These are phyloP conservation scores for Mythimna pallens DNA, from an alignment of 2,888 invertebrate genomes.

Conservation along the genomic window DNA sequence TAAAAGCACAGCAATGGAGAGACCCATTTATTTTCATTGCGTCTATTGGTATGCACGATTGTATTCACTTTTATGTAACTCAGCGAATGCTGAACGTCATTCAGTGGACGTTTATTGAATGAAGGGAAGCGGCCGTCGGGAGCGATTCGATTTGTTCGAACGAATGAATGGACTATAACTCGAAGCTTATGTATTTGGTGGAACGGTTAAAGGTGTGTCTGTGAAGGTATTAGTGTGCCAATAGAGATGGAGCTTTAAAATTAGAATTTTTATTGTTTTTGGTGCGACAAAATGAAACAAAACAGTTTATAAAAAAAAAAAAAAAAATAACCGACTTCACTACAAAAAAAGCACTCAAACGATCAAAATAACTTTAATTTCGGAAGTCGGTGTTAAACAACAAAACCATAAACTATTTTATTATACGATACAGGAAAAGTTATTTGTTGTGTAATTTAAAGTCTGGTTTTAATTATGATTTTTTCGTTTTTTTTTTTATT, in stretches of 20 bases:
- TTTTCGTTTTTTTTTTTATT: too few relatives aligned
- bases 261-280: not conserved
- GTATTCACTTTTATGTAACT: conserved; percentile 79
- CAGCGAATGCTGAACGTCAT: conserved; percentile 78
- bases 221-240: conserved; percentile 47
- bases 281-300: not conserved
- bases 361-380: too few relatives aligned
- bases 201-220: conserved; percentile 56
- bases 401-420: too few relatives aligned
- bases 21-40: conserved; percentile 87
- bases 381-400: too few relatives aligned
- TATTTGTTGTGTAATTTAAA: too few relatives aligned
- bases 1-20: conserved; percentile 64
- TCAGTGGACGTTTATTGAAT: conserved; percentile 75
- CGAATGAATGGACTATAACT: conserved; percentile 87
- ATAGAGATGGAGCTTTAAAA: not conserved
- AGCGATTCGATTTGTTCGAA: conserved; percentile 80
- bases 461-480: too few relatives aligned
- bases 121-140: conserved; percentile 75
- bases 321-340: too few relatives aligned
- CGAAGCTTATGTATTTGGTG: conserved; percentile 49
- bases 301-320: too few relatives aligned
- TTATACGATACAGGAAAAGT: too few relatives aligned
- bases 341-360: too few relatives aligned
- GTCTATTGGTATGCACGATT: conserved; percentile 77